Conservation (phyloP, 2,113 vertebrate species). For the Nothocercus nigrocapillus region DNA sequence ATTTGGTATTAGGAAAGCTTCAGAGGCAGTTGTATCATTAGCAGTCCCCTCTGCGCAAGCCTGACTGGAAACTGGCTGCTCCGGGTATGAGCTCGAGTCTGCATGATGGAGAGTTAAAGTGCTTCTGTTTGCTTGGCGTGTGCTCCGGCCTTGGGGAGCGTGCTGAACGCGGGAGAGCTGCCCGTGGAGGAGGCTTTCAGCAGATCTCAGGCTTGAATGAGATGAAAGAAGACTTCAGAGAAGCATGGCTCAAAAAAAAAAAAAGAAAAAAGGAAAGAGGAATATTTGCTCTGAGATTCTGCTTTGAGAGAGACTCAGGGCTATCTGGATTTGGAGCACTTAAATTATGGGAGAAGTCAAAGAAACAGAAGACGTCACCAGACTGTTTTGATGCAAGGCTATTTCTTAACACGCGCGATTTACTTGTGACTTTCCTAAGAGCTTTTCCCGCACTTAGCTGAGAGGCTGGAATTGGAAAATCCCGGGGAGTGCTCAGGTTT, state of each 20-base stretch:
- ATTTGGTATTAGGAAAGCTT: too few species aligned
- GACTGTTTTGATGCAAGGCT: neutral
- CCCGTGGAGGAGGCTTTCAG: neutral
- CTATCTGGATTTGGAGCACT: neutral
- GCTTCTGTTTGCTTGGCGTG: neutral
- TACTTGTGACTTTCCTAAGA: neutral
- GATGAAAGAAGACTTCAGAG: neutral
- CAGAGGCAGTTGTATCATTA: neutral
- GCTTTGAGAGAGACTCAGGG: neutral
- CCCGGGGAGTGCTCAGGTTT: neutral
- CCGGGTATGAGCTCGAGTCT: neutral
- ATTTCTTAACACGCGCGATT: neutral
- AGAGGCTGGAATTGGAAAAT: neutral
- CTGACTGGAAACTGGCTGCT: neutral
- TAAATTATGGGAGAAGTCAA: slow-evolving; percentile 24
- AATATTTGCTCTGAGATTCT: slow-evolving; percentile 28
- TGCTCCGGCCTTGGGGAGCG: neutral
- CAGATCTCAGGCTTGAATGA: neutral
- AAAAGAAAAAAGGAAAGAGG: neutral
- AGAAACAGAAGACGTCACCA: neutral
- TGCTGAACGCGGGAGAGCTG: neutral
- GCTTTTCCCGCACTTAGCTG: neutral
- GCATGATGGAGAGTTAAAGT: neutral
- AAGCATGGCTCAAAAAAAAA: neutral
- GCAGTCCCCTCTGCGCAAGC: neutral